A percentile compares a stretch with the other conserved stretches of the same genome.
Conservation (phyloP, 2,797 vertebrate genomes). For the Macropodus opercularis region DNA sequence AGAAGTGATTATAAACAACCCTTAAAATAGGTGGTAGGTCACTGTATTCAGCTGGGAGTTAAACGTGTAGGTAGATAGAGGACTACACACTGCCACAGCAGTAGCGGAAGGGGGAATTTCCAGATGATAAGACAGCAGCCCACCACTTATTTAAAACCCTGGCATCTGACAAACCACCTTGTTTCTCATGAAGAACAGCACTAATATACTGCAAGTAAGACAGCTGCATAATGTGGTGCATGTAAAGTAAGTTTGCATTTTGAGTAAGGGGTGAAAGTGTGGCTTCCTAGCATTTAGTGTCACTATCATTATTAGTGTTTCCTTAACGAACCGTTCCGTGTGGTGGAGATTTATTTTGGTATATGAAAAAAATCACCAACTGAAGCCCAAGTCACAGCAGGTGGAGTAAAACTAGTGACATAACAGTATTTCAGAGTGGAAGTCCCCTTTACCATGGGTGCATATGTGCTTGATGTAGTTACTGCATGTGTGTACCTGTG, state of each 20-base stretch:
- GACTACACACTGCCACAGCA: neutral
- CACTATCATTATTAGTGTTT: neutral
- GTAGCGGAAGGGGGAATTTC: too few species aligned
- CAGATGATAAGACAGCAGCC: too few species aligned
- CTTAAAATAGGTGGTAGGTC: neutral
- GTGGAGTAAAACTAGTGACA: neutral
- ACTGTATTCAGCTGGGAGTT: too few species aligned
- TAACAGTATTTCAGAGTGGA: fast-evolving
- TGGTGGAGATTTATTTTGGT: constrained; percentile 4
- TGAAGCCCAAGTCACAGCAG: neutral
- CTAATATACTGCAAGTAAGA: neutral
- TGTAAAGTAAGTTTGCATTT: neutral
- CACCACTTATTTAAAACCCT: too few species aligned
- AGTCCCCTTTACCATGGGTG: constrained; percentile 5
- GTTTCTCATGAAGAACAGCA: neutral
- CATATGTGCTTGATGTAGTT: neutral
- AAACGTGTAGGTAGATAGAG: neutral
- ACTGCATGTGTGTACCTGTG: constrained; percentile 81
- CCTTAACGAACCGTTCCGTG: neutral
- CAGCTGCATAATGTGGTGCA: neutral
- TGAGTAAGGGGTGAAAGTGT: neutral
- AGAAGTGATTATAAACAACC: neutral
- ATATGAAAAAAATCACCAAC: neutral
- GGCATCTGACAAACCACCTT: too few species aligned
- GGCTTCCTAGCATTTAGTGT: neutral